These are phyloP conservation scores for Eurytoma californica DNA, from an alignment of 2,888 invertebrate genomes.

Conservation along the genomic window DNA sequence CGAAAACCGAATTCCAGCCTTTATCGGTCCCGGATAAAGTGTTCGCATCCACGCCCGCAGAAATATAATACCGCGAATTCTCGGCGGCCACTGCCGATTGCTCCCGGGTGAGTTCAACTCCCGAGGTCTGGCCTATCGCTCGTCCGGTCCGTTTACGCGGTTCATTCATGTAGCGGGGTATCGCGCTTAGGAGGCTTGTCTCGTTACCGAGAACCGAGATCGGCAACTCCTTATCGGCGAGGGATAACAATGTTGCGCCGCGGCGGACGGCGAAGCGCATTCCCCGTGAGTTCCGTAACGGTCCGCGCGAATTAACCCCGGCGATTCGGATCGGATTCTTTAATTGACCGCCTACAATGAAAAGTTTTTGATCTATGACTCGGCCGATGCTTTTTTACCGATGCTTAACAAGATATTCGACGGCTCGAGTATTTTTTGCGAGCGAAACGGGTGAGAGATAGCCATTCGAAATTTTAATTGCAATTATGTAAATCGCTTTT, in stretches of 20 bases:
- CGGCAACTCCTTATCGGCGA: slow-evolving; percentile 34
- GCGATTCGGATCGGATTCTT: too few relatives aligned
- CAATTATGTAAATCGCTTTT: not conserved
- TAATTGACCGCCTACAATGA: too few relatives aligned
- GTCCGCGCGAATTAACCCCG: not conserved
- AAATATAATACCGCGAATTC: too few relatives aligned
- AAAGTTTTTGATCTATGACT: too few relatives aligned
- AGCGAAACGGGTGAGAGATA: too few relatives aligned
- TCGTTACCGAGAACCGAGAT: slow-evolving; percentile 40
- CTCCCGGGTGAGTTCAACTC: not conserved
- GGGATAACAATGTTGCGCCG: slow-evolving; percentile 25
- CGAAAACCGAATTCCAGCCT: too few relatives aligned
- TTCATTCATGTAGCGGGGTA: slow-evolving; percentile 2
- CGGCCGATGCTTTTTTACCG: too few relatives aligned
- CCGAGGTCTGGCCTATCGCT: not conserved
- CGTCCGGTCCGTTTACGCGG: not conserved
- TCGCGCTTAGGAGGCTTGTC: slow-evolving; percentile 18
- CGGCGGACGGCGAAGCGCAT: not conserved
- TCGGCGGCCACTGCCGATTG: not conserved
- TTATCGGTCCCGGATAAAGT: too few relatives aligned
- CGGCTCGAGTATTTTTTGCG: not conserved
- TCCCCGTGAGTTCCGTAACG: not conserved
- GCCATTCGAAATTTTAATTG: not conserved
- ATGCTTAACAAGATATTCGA: not conserved
- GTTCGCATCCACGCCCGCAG: too few relatives aligned